Evolutionary conservation across 2,113 vertebrate species (phyloP).

Genomic region (Corydoras sp.): DNA sequence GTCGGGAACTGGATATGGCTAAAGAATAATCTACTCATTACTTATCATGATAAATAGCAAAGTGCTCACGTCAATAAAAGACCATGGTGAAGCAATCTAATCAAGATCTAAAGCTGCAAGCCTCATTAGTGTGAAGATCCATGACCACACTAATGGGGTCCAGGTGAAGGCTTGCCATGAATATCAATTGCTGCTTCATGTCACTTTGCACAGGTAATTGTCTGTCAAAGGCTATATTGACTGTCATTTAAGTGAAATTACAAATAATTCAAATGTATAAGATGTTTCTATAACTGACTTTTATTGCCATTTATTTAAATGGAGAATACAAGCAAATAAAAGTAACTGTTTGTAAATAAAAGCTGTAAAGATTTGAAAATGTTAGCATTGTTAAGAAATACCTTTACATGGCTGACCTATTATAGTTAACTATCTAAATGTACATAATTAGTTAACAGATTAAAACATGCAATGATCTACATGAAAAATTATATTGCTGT

Average conservation of each 20-base stretch:
- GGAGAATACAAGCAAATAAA: no score
- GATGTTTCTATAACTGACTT: background rate
- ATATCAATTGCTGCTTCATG: conserved; percentile 60
- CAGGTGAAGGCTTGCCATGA: conserved; percentile 62
- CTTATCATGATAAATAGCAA: conserved; percentile 74
- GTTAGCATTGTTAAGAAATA: no score
- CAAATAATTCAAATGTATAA: background rate
- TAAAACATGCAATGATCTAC: no score
- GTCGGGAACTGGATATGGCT: conserved; percentile 61
- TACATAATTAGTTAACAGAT: no score
- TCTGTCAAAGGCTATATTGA: conserved; percentile 16
- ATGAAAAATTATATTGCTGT: no score
- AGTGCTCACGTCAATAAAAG: conserved; percentile 74
- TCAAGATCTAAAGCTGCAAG: conserved; percentile 67
- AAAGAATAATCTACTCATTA: conserved; percentile 74
- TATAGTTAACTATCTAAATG: no score
- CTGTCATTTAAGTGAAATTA: no score
- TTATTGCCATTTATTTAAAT: background rate
- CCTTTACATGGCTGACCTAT: no score
- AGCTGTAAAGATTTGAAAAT: no score
- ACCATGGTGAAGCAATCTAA: conserved; percentile 69
- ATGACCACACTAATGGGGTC: conserved; percentile 69
- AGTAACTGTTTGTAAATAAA: no score
- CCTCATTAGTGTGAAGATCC: conserved; percentile 69
- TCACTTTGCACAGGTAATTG: conserved; percentile 56